Conservation (phyloP, 2,888 invertebrate genomes). For the Criorhina ranunculi region DNA sequence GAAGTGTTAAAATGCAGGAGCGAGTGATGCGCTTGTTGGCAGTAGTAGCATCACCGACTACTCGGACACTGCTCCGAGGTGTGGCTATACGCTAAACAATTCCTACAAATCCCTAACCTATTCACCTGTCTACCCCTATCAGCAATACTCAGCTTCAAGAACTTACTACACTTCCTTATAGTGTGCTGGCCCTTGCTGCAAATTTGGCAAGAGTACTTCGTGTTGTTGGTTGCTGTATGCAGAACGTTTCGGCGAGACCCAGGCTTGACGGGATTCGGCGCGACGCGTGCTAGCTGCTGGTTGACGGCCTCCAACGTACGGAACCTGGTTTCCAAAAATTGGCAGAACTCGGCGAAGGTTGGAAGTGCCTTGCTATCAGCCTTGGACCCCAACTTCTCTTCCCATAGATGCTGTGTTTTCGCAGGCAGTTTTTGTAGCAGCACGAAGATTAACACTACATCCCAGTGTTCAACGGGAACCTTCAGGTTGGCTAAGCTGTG, state of each 20-base stretch:
- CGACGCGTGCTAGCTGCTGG: too few relatives aligned
- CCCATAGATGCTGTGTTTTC: background rate
- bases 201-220: too few relatives aligned
- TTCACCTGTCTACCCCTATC: too few relatives aligned
- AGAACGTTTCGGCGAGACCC: too few relatives aligned
- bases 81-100: background rate
- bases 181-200: too few relatives aligned
- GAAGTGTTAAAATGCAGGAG: background rate
- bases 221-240: too few relatives aligned
- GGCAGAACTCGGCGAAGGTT: background rate
- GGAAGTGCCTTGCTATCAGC: background rate
- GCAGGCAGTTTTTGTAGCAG: background rate
- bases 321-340: background rate
- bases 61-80: background rate
- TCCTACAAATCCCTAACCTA: background rate
- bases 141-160: too few relatives aligned
- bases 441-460: background rate
- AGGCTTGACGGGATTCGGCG: too few relatives aligned
- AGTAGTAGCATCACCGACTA: background rate
- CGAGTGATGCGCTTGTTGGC: background rate
- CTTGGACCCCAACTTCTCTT: background rate
- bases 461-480: background rate
- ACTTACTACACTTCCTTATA: too few relatives aligned
- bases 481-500: background rate
- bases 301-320: too few relatives aligned